Evolutionary conservation across 2,113 vertebrate species (phyloP), one percentile per base, ranked within the genome.

Genomic region (Cepphus grylle): DNA sequence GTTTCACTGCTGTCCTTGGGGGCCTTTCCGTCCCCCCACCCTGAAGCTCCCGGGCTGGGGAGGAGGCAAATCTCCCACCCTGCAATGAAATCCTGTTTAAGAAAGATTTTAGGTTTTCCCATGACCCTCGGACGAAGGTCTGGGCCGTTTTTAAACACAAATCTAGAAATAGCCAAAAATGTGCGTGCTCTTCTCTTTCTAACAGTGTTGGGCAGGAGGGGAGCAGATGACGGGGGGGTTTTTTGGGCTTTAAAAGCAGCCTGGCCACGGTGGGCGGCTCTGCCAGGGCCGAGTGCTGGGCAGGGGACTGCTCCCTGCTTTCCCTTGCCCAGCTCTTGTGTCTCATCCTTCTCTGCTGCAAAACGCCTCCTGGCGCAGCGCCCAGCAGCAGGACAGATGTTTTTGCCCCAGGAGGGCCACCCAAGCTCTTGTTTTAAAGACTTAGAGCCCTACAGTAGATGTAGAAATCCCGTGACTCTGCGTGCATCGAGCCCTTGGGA

Each of bases 71-170:
- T 29, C 89, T 95, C 47, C 86, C 93, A 80, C 79, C 47, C 67
- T 11, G 42, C 88, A 11, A 2, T 5, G 73, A 78, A 93, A 94
- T 85, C 82, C 74, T 88, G 6, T 65, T 88, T 63, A 32, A 86
- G 67, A 82, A 55, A 69, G 82, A 43, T 61, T 61, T 56, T 20
- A n/a, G 69, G 17, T 78, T 93, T 95, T 97, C 95, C 77, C 94
- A 87, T 27, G 84, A 74, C 76, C 86, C 77, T 62, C 4, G 1
- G 53, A 43, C 2, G 14, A 50, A 91, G 8, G 83, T 72, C 93
- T 77, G 93, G 83, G 86, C 72, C 4, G 5, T 15, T 94, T 89
- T 94, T 73, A 86, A 83, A 83, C 72, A 30, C 63, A 52, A 52
- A 56, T 38, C 72, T 88, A 56, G 21, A 69, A 91, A 84, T 3